A percentile compares a stretch with the other conserved stretches of the same genome.
Conservation (phyloP, 2,888 invertebrate species). For the Calliopum simillimum region DNA sequence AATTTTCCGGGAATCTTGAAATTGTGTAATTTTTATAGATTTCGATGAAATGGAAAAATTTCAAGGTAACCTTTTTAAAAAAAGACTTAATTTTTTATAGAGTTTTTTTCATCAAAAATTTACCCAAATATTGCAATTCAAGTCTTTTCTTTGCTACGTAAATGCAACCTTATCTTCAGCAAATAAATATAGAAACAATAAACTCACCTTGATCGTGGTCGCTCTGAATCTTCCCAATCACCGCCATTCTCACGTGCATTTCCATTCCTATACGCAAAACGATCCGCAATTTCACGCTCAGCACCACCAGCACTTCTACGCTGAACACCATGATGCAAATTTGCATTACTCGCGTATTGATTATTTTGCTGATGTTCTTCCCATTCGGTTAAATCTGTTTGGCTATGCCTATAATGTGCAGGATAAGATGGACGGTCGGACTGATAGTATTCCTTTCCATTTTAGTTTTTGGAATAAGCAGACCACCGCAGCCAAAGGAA, state of each 20-base stretch:
- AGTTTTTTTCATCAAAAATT: too few species aligned
- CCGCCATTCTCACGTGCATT: slow-evolving; percentile 62
- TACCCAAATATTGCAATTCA: too few species aligned
- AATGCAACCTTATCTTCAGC: background rate
- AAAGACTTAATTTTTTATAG: too few species aligned
- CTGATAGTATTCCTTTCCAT: slow-evolving; percentile 71
- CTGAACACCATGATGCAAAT: slow-evolving; percentile 53
- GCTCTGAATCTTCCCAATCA: slow-evolving; percentile 63
- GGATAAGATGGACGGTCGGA: slow-evolving; percentile 68
- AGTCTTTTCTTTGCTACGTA: too few species aligned
- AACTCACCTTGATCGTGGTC: slow-evolving; percentile 55
- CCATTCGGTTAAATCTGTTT: slow-evolving; percentile 68
- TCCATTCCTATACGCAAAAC: slow-evolving; percentile 64
- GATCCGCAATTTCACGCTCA: slow-evolving; percentile 53
- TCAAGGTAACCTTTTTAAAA: too few species aligned
- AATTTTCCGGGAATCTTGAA: background rate
- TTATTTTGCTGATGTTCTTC: slow-evolving; percentile 65
- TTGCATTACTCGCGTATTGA: slow-evolving; percentile 63
- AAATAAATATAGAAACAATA: background rate
- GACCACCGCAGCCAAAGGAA: slow-evolving; percentile 34
- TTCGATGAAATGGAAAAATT: too few species aligned
- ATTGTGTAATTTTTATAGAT: background rate
- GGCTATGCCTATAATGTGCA: slow-evolving; percentile 68
- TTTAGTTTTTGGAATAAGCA: background rate
- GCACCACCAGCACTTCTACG: slow-evolving; percentile 61